These are phyloP conservation scores for Percina caprodes DNA, from an alignment of 2,113 vertebrate species.

Conservation along the genomic window DNA sequence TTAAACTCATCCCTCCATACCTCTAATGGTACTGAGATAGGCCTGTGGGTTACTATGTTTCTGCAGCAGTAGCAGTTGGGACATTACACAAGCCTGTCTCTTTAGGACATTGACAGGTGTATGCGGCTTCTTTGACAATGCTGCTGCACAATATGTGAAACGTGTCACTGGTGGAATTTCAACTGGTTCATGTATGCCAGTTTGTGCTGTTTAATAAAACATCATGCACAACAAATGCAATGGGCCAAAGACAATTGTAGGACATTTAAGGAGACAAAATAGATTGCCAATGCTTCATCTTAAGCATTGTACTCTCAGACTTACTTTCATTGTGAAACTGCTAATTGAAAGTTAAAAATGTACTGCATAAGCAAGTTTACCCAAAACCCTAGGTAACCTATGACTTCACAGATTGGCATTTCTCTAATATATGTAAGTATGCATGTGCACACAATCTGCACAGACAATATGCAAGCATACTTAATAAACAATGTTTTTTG, in stretches of 20 bases:
- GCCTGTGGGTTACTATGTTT: constrained; percentile 17
- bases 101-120: constrained; percentile 25
- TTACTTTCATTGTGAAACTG: neutral
- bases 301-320: neutral
- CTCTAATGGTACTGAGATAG: constrained; percentile 43
- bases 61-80: constrained; percentile 14
- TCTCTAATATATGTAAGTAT: neutral
- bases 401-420: neutral
- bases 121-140: constrained; percentile 36
- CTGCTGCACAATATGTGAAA: constrained; percentile 12
- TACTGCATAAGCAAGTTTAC: neutral
- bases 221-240: constrained; percentile 30
- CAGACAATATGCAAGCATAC: neutral
- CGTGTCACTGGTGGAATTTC: constrained; percentile 33
- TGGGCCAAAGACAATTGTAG: constrained; percentile 9
- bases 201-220: neutral
- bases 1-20: constrained; percentile 52
- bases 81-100: constrained; percentile 20
- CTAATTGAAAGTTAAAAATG: neutral
- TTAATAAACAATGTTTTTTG: neutral
- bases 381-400: neutral
- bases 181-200: constrained; percentile 30
- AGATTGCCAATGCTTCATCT: constrained; percentile 7
- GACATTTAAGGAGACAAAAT: neutral
- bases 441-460: neutral